Conservation (phyloP, 2,797 vertebrate species). For the Hypotaenidia okinawae region DNA sequence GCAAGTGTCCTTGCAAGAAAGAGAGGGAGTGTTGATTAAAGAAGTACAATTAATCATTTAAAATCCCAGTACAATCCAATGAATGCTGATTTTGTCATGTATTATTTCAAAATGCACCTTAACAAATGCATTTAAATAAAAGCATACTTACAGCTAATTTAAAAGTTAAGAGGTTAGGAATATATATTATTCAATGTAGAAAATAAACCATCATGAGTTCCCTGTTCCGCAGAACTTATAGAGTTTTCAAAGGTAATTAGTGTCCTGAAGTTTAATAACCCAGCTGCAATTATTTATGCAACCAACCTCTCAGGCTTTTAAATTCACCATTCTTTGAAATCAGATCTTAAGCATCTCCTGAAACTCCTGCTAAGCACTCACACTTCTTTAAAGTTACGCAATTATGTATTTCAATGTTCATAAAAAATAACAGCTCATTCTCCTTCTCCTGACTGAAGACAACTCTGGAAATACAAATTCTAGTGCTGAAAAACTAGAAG, state of each 20-base stretch:
- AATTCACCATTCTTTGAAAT: slow-evolving; percentile 18
- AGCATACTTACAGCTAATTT: neutral
- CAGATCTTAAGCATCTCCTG: neutral
- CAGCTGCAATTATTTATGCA: neutral
- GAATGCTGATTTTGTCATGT: neutral
- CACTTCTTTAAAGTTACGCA: neutral
- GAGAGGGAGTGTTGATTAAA: neutral
- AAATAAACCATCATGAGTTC: neutral
- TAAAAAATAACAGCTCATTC: neutral
- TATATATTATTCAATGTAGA: neutral
- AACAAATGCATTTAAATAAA: neutral
- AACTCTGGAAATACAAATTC: neutral
- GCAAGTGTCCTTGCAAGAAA: neutral
- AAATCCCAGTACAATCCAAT: neutral
- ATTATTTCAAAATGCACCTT: slow-evolving; percentile 6
- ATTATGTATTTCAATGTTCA: neutral
- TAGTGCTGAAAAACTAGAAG: neutral
- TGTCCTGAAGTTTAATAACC: neutral
- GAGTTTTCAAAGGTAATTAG: neutral
- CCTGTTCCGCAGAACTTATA: neutral
- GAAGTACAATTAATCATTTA: neutral
- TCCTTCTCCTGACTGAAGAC: neutral
- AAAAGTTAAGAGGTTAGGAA: neutral
- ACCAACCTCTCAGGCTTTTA: neutral
- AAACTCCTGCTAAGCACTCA: neutral